Base-by-base conservation (phyloP, 2,797 vertebrate species). In the Morelia viridis region DNA sequence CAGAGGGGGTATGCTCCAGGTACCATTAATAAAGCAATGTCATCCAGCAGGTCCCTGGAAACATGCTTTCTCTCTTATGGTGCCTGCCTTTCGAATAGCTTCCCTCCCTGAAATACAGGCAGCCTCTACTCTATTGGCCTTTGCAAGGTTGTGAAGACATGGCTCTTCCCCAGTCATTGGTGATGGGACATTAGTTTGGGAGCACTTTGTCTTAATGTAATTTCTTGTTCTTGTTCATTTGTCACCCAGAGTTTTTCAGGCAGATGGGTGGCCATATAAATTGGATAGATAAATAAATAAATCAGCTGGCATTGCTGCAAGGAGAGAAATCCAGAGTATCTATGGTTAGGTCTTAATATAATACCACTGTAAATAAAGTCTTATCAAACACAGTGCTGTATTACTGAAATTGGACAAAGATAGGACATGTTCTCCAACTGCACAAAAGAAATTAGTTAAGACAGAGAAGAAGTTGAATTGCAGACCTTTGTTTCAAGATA, bases 401-500 rank as follows among this genome's bases (percentile, higher is more conserved):
- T 95, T 96, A 94, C 61, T 96, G 92, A 95, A 93, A 93, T 91
- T 92, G 92, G 91, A 88, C 64, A 62, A 96, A 95, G 87, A 80
- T 91, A 95, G 95, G 91, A 84, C 87, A 91, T 92, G 76, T 35
- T 94, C 93, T 94, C 41, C 92, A 35, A 57, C 61, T 92, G 90
- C 90, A 68, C 90, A 92, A 94, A 92, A 92, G 57, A 96, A 96
- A 95, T 95, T 93, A 84, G 93, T n/a, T 5, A 1, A 62, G 87
- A 94, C 71, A 93, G 61, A 94, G 91, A 95, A 94, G 46, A 96
- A 97, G 94, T 62, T 96, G 65, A 94, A 96, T 96, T 97, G 92
- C 61, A 95, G 93, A 89, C 91, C 64, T 94, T 97, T 96, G 83
- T 97, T 97, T 97, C 85, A 94, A 96, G 85, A 94, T 95, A 93